Evolutionary conservation across 2,797 vertebrate species (phyloP), one percentile per base, ranked within the genome.

Genomic region (Linurgus olivaceus): DNA sequence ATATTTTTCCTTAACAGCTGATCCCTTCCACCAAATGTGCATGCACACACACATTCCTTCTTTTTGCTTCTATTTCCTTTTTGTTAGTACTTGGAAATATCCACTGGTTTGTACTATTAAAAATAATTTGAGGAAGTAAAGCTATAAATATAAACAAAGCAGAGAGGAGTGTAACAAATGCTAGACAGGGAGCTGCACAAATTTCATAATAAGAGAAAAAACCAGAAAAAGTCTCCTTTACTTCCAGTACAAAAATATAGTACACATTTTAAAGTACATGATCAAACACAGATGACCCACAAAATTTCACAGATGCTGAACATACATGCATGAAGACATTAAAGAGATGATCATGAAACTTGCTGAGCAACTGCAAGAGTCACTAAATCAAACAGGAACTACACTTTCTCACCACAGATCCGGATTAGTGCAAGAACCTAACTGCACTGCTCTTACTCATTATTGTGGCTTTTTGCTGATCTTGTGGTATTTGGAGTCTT

Each of bases 251-350:
- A 78, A 92, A 95, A 93, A 55, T 16, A 54, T 17, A 84, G 26
- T 29, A 76, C 48, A 48, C 24, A 55, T 66, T 92, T 94, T 35
- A 78, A 65, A 86, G 37, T 37, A 47, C 54, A 62, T 47, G 31
- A 94, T 84, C 71, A 88, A 78, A 83, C 18, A 38, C 78, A 92
- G 72, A 95, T 51, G 84, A 96, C 51, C 42, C 48, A 90, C 50
- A 90, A 82, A 51, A 70, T 42, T 72, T 88, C 83, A 91, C 81
- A 82, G 57, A 83, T 71, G 72, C 92, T 59, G 48, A 78, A 59
- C 48, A 94, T 21, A 74, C 15, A 88, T 9, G 45, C 35, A 40
- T 40, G 38, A 83, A 96, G 65, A 91, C 84, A 85, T 90, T 78
- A 85, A 90, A 94, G 80, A 75, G 58, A 83, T 62, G 86, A 83